A percentile compares a stretch with the other conserved stretches of the same genome.
phyloP scores from a whole-genome alignment of 2,888 invertebrate genomes.

The Oligia strigilis region DNA sequence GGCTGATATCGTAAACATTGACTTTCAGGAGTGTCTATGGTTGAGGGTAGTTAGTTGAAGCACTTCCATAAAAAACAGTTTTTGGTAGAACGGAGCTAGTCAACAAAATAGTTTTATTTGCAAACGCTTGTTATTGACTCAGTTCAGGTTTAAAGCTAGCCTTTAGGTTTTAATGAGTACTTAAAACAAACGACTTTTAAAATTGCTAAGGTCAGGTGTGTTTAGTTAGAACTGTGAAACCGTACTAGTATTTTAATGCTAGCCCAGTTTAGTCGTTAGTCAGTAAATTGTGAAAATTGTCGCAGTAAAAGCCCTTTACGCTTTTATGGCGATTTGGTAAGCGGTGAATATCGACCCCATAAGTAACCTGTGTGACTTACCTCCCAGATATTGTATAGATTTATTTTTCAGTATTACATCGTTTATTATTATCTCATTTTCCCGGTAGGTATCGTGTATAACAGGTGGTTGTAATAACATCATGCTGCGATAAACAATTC shows the following conservation, averaged over 20 bases:
- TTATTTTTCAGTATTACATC: background rate
- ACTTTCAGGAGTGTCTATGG: background rate
- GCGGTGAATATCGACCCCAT: background rate
- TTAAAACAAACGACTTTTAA: slow-evolving; percentile 24
- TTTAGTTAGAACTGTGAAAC: background rate
- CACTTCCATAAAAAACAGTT: background rate
- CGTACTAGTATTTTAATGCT: slow-evolving; percentile 2
- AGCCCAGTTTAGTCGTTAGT: background rate
- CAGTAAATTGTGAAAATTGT: background rate
- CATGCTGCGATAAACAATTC: slow-evolving; percentile 17
- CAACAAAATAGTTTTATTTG: slow-evolving; percentile 1
- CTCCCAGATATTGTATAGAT: background rate
- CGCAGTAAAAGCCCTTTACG: background rate
- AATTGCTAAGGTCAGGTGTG: slow-evolving; percentile 13
- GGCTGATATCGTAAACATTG: background rate
- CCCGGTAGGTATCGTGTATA: slow-evolving; percentile 4
- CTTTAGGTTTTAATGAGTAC: slow-evolving; percentile 11
- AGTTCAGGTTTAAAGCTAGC: background rate
- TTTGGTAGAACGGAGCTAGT: background rate
- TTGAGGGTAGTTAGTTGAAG: background rate
- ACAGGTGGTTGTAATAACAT: slow-evolving; percentile 50
- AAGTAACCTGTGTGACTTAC: background rate
- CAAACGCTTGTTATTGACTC: background rate
- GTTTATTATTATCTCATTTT: slow-evolving; percentile 21
- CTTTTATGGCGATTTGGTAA: background rate